phyloP scores from a whole-genome alignment of 2,888 invertebrate genomes.

The Nezara viridula region DNA sequence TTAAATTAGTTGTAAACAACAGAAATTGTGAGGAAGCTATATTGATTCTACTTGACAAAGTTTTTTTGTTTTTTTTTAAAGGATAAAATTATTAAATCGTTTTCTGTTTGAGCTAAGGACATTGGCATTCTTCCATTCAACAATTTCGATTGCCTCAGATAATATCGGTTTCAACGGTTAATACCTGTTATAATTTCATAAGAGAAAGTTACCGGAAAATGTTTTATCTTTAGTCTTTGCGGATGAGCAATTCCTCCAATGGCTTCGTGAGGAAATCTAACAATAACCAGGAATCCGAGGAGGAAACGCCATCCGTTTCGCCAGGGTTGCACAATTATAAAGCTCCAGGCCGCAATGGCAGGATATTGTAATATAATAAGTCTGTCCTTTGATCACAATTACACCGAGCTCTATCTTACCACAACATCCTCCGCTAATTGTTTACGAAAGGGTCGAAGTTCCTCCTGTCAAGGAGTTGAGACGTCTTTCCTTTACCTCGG shows the following conservation, averaged over 20 bases:
- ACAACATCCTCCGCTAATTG: neutral
- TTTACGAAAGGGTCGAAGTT: neutral
- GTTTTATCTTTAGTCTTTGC: neutral
- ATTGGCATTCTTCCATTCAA: too few species aligned
- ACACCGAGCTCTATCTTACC: neutral
- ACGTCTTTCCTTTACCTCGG: neutral
- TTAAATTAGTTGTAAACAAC: too few species aligned
- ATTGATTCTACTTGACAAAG: too few species aligned
- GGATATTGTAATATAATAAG: slow-evolving; percentile 17
- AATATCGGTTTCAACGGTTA: neutral
- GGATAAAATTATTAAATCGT: too few species aligned
- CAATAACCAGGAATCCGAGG: neutral
- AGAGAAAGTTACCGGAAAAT: neutral
- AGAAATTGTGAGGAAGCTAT: too few species aligned
- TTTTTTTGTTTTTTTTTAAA: too few species aligned
- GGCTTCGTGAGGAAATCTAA: neutral
- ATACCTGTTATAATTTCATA: neutral
- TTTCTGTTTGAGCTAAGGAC: too few species aligned
- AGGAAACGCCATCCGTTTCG: neutral
- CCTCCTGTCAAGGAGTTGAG: neutral
- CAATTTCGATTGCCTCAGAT: neutral
- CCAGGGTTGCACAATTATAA: slow-evolving; percentile 7
- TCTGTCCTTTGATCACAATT: neutral
- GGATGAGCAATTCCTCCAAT: neutral
- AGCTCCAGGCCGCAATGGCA: neutral